phyloP scores from a whole-genome alignment of 92 coral and sea anemone species.

The Montipora capitata region DNA sequence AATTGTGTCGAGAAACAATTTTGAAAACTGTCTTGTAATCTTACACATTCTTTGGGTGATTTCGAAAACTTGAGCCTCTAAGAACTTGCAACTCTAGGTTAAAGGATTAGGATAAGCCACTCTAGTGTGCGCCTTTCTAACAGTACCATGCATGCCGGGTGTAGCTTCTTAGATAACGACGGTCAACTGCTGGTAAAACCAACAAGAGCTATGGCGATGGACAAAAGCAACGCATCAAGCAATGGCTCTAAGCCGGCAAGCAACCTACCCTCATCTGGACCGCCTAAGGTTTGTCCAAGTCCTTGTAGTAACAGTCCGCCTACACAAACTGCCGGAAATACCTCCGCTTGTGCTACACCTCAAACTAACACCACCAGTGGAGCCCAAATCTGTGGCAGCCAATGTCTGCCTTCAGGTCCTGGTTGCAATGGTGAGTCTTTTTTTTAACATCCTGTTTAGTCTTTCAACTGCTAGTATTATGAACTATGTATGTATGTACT shows the following conservation, averaged over 20 bases:
- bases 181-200: conserved; percentile 42
- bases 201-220: conserved; percentile 14
- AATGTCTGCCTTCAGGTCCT: conserved; percentile 1
- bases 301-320: conserved; percentile 11
- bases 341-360: conserved; percentile 1
- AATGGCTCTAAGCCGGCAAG: conserved; percentile 25
- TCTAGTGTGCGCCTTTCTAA: not conserved
- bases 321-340: not conserved
- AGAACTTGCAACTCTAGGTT: too few species aligned
- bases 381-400: conserved; percentile 26
- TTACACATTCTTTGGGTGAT: not conserved
- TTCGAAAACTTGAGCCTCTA: too few species aligned
- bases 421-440: conserved; percentile 24
- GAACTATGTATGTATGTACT: too few species aligned
- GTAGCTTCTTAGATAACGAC: conserved; percentile 39
- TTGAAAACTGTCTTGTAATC: not conserved
- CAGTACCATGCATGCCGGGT: not conserved
- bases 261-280: not conserved
- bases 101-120: too few species aligned
- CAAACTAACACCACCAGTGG: not conserved
- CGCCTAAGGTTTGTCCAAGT: not conserved
- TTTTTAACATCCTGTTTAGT: too few species aligned
- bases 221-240: conserved; percentile 25
- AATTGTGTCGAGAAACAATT: too few species aligned
- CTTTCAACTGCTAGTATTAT: too few species aligned